Evolutionary conservation across 2,888 invertebrate species (phyloP).

Genomic region (Diabrotica balteata): DNA sequence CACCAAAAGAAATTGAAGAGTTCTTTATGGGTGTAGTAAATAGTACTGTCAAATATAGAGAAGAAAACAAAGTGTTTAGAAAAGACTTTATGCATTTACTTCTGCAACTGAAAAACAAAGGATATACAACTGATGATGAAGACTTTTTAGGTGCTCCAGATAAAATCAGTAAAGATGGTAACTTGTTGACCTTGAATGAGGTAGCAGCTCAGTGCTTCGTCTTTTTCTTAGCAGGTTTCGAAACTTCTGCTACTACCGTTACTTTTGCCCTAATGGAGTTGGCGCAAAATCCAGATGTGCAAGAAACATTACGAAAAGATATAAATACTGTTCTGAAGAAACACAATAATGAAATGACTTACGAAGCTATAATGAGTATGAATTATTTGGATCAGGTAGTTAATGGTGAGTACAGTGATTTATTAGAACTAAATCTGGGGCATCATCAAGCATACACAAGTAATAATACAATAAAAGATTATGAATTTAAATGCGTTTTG

Average conservation of each 20-base stretch:
- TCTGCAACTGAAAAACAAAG: conserved; percentile 56
- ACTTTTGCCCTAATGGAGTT: conserved; percentile 44
- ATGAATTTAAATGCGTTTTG: no score
- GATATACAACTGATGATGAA: conserved; percentile 37
- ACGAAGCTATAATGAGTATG: conserved; percentile 42
- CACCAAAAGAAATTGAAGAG: conserved; percentile 17
- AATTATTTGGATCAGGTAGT: conserved; percentile 59
- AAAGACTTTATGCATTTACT: conserved; percentile 63
- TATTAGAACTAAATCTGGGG: not conserved
- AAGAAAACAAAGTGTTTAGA: conserved; percentile 51
- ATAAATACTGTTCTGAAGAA: conserved; percentile 37
- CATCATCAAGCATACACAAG: not conserved
- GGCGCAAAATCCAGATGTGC: conserved; percentile 41
- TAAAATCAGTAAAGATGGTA: conserved; percentile 22
- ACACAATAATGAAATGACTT: conserved; percentile 39
- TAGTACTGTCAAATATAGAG: conserved; percentile 51
- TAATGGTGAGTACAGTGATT: conserved; percentile 46
- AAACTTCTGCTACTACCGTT: conserved; percentile 45
- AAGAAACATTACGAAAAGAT: conserved; percentile 41
- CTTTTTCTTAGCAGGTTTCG: conserved; percentile 45
- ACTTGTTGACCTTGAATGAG: conserved; percentile 20
- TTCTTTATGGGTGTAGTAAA: conserved; percentile 49
- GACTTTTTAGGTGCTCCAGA: conserved; percentile 1
- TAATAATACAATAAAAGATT: no score
- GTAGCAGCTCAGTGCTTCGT: conserved; percentile 38